Evolutionary conservation across 2,888 invertebrate genomes (phyloP).

Genomic region (Pterostichus niger): DNA sequence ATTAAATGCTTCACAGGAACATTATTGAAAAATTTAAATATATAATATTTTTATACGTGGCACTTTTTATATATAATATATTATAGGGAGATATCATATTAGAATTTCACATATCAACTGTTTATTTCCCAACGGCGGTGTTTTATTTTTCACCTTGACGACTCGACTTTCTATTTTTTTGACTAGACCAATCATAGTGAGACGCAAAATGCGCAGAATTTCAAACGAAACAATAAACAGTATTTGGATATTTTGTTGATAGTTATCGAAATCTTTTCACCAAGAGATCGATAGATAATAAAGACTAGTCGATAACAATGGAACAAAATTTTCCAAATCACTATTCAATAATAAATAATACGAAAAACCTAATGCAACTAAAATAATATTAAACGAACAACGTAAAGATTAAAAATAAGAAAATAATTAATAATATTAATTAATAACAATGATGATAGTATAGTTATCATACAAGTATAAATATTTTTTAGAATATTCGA

Average conservation of each 20-base stretch:
- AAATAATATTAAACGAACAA: constrained; percentile 57
- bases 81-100: constrained; percentile 76
- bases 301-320: constrained; percentile 23
- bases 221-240: constrained; percentile 2
- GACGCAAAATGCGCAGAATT: constrained; percentile 31
- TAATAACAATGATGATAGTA: constrained; percentile 55
- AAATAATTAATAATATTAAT: constrained; percentile 48
- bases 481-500: constrained; percentile 66
- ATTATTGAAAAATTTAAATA: constrained; percentile 73
- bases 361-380: constrained; percentile 47
- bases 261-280: constrained; percentile 9
- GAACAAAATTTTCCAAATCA: constrained; percentile 5
- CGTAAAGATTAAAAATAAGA: constrained; percentile 42
- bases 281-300: constrained; percentile 3
- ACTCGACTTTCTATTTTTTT: constrained; percentile 56
- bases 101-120: constrained; percentile 67
- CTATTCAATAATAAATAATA: constrained; percentile 50
- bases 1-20: constrained; percentile 79
- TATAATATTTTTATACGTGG: constrained; percentile 72
- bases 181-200: constrained; percentile 65
- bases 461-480: constrained; percentile 60
- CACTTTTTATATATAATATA: constrained; percentile 72
- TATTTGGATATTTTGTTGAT: background rate
- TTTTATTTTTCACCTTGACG: constrained; percentile 46
- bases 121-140: constrained; percentile 36